phyloP scores from a whole-genome alignment of 2,888 invertebrate genomes.

The Nineta flava region DNA sequence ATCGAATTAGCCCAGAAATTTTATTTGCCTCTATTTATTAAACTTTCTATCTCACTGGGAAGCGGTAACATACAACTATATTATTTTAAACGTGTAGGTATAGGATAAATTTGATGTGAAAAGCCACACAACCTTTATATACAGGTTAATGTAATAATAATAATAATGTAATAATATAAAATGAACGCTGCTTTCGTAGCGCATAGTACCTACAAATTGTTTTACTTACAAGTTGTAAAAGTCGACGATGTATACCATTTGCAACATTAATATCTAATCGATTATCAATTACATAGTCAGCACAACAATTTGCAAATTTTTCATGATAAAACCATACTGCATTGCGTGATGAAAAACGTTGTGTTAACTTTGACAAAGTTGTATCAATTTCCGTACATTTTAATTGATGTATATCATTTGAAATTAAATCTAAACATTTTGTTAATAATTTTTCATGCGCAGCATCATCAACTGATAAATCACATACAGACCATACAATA shows the following conservation, averaged over 20 bases:
- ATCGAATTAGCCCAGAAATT: no score
- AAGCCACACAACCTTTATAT: slow-evolving; percentile 8
- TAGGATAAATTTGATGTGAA: no score
- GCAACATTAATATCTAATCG: slow-evolving; percentile 33
- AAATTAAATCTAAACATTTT: slow-evolving; percentile 32
- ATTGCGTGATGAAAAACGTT: slow-evolving; percentile 29
- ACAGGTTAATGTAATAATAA: no score
- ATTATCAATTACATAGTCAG: slow-evolving; percentile 33
- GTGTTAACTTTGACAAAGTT: slow-evolving; percentile 32
- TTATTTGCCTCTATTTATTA: no score
- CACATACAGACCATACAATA: slow-evolving; percentile 38
- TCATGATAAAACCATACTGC: slow-evolving; percentile 42
- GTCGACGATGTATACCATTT: slow-evolving; percentile 32
- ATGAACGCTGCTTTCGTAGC: no score
- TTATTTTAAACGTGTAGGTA: no score
- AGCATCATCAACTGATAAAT: slow-evolving; percentile 26
- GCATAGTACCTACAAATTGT: no score
- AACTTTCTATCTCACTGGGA: no score
- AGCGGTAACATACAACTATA: no score
- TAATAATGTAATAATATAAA: no score
- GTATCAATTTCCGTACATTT: slow-evolving; percentile 33
- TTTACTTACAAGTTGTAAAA: slow-evolving; percentile 38
- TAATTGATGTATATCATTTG: slow-evolving; percentile 28
- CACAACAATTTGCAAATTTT: slow-evolving; percentile 37
- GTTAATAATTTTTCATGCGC: slow-evolving; percentile 34